A percentile compares a stretch with the other conserved stretches of the same genome.
Conservation (phyloP, 2,888 invertebrate genomes). For the Norana najaformis region DNA sequence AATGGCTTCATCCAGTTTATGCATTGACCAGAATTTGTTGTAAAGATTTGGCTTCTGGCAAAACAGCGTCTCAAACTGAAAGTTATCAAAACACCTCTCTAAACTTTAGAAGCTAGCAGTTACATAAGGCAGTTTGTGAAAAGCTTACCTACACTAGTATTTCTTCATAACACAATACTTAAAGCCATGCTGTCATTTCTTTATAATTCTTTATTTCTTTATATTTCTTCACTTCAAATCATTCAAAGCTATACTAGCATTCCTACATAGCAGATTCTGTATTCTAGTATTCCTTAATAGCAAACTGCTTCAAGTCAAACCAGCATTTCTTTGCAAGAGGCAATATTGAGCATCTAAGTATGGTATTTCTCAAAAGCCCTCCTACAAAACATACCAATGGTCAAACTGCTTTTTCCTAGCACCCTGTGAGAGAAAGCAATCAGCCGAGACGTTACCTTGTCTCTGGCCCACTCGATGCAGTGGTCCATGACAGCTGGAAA, state of each 20-base stretch:
- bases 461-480: conserved; percentile 64
- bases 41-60: conserved; percentile 55
- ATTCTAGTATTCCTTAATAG: too few species aligned
- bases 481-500: conserved; percentile 64
- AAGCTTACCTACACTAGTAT: too few species aligned
- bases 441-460: conserved; percentile 52
- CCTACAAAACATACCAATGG: neutral
- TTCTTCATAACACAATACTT: neutral
- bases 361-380: neutral
- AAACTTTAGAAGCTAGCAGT: too few species aligned
- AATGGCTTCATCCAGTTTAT: neutral
- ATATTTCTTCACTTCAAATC: neutral
- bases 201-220: neutral
- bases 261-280: neutral
- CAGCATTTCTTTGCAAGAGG: neutral
- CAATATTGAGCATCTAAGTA: too few species aligned
- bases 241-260: neutral
- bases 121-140: too few species aligned
- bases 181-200: neutral
- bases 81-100: conserved; percentile 29
- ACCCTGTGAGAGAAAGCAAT: too few species aligned
- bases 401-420: too few species aligned
- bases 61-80: conserved; percentile 63
- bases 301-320: neutral
- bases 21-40: conserved; percentile 57